Conservation (phyloP, 2,113 vertebrate genomes). For the Labrus mixtus region DNA sequence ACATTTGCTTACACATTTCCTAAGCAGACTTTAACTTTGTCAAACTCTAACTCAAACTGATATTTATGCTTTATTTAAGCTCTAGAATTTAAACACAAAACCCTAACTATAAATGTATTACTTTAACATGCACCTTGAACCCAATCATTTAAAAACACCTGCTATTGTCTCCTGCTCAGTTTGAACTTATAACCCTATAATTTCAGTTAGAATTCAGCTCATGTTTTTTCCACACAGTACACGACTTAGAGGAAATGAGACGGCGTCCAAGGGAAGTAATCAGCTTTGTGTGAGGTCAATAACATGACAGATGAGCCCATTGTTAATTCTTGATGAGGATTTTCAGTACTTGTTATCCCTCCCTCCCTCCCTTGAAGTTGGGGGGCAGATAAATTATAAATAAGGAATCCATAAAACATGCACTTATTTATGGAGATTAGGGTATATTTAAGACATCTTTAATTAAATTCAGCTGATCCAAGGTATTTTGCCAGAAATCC, state of each 20-base stretch:
- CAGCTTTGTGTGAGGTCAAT: conserved; percentile 57
- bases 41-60: too few species aligned
- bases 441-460: conserved; percentile 62
- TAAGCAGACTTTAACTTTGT: too few species aligned
- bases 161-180: background rate
- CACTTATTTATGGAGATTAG: conserved; percentile 72
- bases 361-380: conserved; percentile 1
- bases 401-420: conserved; percentile 65
- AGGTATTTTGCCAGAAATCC: conserved; percentile 62
- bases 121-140: background rate
- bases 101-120: background rate
- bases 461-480: conserved; percentile 74
- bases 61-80: background rate
- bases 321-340: conserved; percentile 52
- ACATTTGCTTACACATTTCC: too few species aligned
- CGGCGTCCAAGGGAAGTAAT: conserved; percentile 20
- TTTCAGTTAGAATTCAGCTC: conserved; percentile 8
- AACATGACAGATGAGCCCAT: conserved; percentile 52
- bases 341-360: conserved; percentile 20
- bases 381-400: conserved; percentile 60
- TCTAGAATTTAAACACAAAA: background rate
- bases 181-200: conserved; percentile 29
- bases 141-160: background rate
- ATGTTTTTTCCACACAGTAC: conserved; percentile 4
- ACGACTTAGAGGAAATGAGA: background rate